Percentiles rank a stretch among this genome's conserved stretches.
These are phyloP conservation scores for Pollenia angustigena DNA, from an alignment of 2,888 invertebrate genomes.

Conservation along the genomic window DNA sequence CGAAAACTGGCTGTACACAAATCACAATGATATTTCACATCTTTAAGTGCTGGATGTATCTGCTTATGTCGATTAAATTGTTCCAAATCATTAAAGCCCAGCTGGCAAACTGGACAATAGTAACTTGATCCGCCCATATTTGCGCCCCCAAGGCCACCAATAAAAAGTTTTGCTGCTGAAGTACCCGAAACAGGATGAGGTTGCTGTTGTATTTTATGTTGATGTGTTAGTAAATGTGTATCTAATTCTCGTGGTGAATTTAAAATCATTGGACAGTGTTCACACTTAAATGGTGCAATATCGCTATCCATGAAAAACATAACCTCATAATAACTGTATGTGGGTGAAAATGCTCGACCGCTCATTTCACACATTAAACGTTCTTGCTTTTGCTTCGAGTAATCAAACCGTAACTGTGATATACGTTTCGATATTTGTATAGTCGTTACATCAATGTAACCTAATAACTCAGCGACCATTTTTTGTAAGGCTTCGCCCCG, in stretches of 20 bases:
- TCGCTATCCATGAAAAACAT: slow-evolving; percentile 81
- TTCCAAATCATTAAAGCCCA: slow-evolving; percentile 78
- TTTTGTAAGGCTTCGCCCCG: slow-evolving; percentile 81
- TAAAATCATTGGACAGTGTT: slow-evolving; percentile 79
- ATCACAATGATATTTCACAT: slow-evolving; percentile 80
- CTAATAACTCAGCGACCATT: slow-evolving; percentile 79
- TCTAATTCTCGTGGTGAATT: slow-evolving; percentile 80
- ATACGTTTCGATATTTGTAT: slow-evolving; percentile 82
- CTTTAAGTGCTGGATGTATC: slow-evolving; percentile 76
- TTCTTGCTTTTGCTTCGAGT: slow-evolving; percentile 81
- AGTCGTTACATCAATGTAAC: slow-evolving; percentile 80
- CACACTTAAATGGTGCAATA: slow-evolving; percentile 81
- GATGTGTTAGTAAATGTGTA: slow-evolving; percentile 79
- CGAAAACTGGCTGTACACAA: slow-evolving; percentile 81
- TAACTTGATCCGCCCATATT: slow-evolving; percentile 73
- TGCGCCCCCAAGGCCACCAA: slow-evolving; percentile 6
- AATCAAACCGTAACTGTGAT: slow-evolving; percentile 81
- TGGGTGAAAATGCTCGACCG: slow-evolving; percentile 78
- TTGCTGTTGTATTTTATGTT: slow-evolving; percentile 74
- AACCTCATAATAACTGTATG: slow-evolving; percentile 80
- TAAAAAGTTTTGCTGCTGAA: slow-evolving; percentile 4
- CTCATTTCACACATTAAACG: slow-evolving; percentile 79
- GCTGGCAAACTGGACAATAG: slow-evolving; percentile 77
- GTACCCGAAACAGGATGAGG: slow-evolving; percentile 40
- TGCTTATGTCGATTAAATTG: slow-evolving; percentile 80